Evolutionary conservation across 2,888 invertebrate species (phyloP).

Genomic region (Apotomis betuletana): DNA sequence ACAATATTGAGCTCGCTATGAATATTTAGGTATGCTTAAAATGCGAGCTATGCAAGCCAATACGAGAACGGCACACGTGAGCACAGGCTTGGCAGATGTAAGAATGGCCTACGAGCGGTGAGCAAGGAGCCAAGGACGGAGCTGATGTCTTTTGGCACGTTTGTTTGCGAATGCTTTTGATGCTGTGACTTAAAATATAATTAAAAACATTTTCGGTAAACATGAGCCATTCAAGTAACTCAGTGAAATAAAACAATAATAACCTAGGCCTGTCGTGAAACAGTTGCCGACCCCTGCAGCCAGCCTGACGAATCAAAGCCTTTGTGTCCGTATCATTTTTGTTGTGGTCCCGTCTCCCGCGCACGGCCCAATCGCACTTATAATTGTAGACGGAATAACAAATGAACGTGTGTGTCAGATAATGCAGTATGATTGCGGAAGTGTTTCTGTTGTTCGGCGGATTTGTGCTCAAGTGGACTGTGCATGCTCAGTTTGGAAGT

Average conservation of each 20-base stretch:
- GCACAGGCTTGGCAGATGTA: too few relatives aligned
- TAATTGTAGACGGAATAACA: slow-evolving; percentile 2
- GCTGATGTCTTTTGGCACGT: too few relatives aligned
- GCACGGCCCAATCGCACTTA: not conserved
- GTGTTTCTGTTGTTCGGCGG: slow-evolving; percentile 56
- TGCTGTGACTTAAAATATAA: too few relatives aligned
- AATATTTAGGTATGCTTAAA: too few relatives aligned
- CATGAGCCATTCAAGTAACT: not conserved
- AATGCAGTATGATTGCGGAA: slow-evolving; percentile 43
- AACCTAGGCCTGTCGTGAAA: not conserved
- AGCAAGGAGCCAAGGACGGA: too few relatives aligned
- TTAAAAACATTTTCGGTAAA: too few relatives aligned
- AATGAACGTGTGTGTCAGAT: slow-evolving; percentile 21
- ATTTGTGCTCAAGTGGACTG: slow-evolving; percentile 63
- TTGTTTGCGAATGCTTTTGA: too few relatives aligned
- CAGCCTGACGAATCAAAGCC: slow-evolving; percentile 63
- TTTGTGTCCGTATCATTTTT: slow-evolving; percentile 72
- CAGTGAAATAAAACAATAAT: not conserved
- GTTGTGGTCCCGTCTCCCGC: slow-evolving; percentile 58
- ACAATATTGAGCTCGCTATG: too few relatives aligned
- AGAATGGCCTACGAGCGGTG: too few relatives aligned
- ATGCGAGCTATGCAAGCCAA: too few relatives aligned
- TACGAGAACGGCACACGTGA: too few relatives aligned
- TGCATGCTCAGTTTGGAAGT: slow-evolving; percentile 76
- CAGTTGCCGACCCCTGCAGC: slow-evolving; percentile 61